Conservation (phyloP, 2,797 vertebrate genomes). For the Molothrus ater region DNA sequence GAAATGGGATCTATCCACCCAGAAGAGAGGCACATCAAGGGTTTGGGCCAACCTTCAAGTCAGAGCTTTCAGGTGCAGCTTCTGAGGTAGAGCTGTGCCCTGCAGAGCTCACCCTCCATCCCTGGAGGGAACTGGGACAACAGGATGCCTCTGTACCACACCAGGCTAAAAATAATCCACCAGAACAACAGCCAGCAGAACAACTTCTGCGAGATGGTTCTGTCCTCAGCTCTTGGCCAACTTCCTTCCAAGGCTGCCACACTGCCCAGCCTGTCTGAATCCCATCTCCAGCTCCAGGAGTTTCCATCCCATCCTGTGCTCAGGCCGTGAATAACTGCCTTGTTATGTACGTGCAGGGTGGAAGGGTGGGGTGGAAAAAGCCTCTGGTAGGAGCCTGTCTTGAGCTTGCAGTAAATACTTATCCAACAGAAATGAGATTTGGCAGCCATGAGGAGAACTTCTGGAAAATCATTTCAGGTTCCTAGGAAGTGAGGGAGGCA, state of each 20-base stretch:
- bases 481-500: slow-evolving; percentile 55
- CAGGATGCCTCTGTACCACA: neutral
- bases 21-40: neutral
- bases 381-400: slow-evolving; percentile 62
- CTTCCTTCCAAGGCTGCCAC: neutral
- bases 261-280: slow-evolving; percentile 40
- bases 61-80: neutral
- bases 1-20: neutral
- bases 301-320: slow-evolving; percentile 44
- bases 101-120: neutral
- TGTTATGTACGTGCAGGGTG: slow-evolving; percentile 31
- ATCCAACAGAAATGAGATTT: slow-evolving; percentile 57
- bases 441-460: slow-evolving; percentile 35
- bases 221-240: slow-evolving; percentile 3
- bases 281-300: slow-evolving; percentile 41
- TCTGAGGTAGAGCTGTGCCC: neutral
- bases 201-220: slow-evolving; percentile 2
- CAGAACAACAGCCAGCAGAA: slow-evolving; percentile 37
- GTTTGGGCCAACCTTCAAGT: neutral
- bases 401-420: slow-evolving; percentile 58
- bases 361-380: slow-evolving; percentile 65
- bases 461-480: slow-evolving; percentile 63
- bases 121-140: neutral
- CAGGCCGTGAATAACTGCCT: slow-evolving; percentile 57
- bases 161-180: slow-evolving; percentile 38